Conservation (phyloP, 2,113 vertebrate species). For the Vombatus ursinus region DNA sequence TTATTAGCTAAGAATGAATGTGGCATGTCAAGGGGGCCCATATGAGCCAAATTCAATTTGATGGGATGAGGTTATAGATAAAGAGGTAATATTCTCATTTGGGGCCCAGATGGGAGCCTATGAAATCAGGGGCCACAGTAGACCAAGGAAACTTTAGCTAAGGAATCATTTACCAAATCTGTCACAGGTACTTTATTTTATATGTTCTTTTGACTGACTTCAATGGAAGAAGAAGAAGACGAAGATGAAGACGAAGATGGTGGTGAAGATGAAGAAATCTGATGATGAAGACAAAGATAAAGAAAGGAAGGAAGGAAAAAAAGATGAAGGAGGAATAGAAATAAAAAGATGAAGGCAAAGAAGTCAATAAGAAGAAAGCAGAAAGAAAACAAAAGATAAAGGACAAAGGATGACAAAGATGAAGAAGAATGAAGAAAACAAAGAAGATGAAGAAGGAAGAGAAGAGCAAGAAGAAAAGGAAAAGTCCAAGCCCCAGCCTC, state of each 20-base stretch:
- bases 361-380: not conserved
- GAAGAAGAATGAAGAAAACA: not conserved
- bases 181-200: not conserved
- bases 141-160: not conserved
- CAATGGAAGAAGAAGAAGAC: not conserved
- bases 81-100: not conserved
- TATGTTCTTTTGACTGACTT: not conserved
- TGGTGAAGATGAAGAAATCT: no score
- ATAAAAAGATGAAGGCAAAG: not conserved
- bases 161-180: not conserved
- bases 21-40: not conserved
- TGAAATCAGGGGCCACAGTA: not conserved
- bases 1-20: not conserved
- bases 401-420: not conserved
- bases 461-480: not conserved
- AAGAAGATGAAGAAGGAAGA: not conserved
- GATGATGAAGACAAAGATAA: not conserved
- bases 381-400: not conserved
- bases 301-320: not conserved
- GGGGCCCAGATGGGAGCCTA: not conserved
- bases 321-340: not conserved
- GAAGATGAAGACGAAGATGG: not conserved
- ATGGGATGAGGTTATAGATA: not conserved
- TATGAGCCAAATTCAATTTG: not conserved
- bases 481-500: not conserved